These are phyloP conservation scores for Chloropsis hardwickii DNA, from an alignment of 2,113 vertebrate genomes.

Conservation along the genomic window DNA sequence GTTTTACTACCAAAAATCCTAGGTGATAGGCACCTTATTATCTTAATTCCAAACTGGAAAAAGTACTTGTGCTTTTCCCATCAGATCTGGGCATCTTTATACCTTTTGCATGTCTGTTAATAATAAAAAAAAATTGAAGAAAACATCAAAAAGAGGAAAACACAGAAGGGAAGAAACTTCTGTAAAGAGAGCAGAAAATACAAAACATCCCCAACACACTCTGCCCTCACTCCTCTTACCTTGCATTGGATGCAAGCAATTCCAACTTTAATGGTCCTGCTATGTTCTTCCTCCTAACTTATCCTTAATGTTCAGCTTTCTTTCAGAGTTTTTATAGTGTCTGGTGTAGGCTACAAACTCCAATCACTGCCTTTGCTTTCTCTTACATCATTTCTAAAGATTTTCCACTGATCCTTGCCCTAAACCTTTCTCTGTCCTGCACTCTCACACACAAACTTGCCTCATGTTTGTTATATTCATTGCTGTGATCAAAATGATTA, in stretches of 20 bases:
- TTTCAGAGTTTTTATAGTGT: conserved; percentile 62
- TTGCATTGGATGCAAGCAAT: conserved; percentile 53
- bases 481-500: conserved; percentile 47
- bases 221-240: conserved; percentile 66
- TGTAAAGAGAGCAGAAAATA: neutral
- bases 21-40: neutral
- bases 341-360: conserved; percentile 54
- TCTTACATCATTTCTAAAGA: conserved; percentile 84
- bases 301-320: conserved; percentile 33
- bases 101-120: neutral
- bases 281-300: conserved; percentile 23
- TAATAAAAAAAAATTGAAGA: neutral
- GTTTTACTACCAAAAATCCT: neutral
- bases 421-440: conserved; percentile 57
- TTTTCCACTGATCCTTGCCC: conserved; percentile 79
- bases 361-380: conserved; percentile 75
- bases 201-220: neutral
- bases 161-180: neutral
- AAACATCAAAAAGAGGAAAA: neutral
- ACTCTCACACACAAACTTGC: neutral
- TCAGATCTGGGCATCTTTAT: neutral
- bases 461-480: conserved; percentile 30
- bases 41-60: neutral
- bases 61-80: neutral
- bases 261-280: conserved; percentile 26